Conservation (phyloP, 1,140 invertebrate species). For the Zaprionus kolodkinae region DNA sequence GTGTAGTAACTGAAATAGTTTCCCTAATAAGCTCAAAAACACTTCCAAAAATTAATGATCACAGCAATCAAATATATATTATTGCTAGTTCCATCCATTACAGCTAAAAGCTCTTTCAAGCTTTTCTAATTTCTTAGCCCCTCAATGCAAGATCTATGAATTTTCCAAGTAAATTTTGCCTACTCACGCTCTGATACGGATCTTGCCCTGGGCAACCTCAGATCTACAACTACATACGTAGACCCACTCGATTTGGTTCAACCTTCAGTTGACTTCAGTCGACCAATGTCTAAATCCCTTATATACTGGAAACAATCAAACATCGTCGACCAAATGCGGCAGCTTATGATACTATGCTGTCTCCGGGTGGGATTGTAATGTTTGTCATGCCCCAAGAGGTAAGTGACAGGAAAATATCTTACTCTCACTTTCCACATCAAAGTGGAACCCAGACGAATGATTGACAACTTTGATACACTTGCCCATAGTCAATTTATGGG, state of each 20-base stretch:
- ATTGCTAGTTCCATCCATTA: too few relatives aligned
- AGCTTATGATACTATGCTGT: constrained; percentile 30
- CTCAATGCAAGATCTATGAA: too few relatives aligned
- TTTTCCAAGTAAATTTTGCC: not conserved
- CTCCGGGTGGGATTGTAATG: constrained; percentile 14
- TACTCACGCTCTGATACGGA: not conserved
- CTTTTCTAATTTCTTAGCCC: too few relatives aligned
- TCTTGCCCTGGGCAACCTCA: too few relatives aligned
- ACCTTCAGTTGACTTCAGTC: constrained; percentile 19
- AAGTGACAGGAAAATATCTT: constrained; percentile 65
- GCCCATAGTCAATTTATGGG: constrained; percentile 49
- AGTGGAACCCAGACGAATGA: constrained; percentile 9
- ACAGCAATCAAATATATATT: too few relatives aligned
- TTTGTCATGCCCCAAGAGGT: not conserved
- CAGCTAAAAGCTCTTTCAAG: not conserved
- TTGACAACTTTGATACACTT: constrained; percentile 46
- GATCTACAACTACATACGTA: too few relatives aligned
- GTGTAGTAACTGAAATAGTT: too few relatives aligned
- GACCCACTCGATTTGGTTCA: not conserved
- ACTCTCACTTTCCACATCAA: constrained; percentile 77
- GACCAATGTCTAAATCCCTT: not conserved
- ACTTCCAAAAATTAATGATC: too few relatives aligned
- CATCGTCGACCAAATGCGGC: constrained; percentile 3
- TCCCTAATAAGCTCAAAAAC: too few relatives aligned
- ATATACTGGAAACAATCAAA: constrained; percentile 29